A percentile compares a stretch with the other conserved stretches of the same genome.
These are phyloP conservation scores for Tupaia chinensis DNA, from an alignment of 2,113 vertebrate genomes.

Conservation along the genomic window DNA sequence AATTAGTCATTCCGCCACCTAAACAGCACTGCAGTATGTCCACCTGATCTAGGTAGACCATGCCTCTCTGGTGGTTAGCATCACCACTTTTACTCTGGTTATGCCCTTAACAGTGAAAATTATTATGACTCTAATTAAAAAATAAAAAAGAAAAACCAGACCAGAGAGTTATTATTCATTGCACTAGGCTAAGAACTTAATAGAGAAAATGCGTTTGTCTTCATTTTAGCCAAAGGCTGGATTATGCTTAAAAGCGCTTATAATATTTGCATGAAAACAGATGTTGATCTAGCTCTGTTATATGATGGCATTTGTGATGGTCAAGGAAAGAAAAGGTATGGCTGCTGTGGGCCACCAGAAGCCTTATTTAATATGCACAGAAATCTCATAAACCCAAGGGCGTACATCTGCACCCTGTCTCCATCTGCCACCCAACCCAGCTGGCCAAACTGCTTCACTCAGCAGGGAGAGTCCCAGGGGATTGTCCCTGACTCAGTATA, in stretches of 20 bases:
- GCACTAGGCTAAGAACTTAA: neutral
- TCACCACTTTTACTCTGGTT: neutral
- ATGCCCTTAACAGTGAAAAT: neutral
- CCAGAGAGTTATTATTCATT: neutral
- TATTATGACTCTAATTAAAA: neutral
- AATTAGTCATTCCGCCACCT: neutral
- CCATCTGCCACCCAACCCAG: neutral
- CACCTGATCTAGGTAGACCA: accelerated
- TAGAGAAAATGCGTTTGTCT: neutral
- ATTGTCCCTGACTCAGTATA: neutral
- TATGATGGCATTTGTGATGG: neutral
- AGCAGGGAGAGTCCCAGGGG: neutral
- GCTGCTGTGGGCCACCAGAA: neutral
- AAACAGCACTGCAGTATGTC: neutral
- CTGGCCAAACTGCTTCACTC: neutral
- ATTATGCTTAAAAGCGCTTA: neutral
- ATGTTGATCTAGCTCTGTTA: neutral
- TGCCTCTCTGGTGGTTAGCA: neutral
- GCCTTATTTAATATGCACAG: neutral
- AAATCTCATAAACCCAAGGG: neutral
- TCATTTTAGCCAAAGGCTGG: neutral
- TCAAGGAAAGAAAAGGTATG: neutral
- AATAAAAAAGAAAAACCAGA: neutral
- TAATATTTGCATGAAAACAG: neutral
- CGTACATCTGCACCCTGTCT: neutral